Evolutionary conservation across 2,113 vertebrate genomes (phyloP).

Genomic region (Apodemus speciosus): DNA sequence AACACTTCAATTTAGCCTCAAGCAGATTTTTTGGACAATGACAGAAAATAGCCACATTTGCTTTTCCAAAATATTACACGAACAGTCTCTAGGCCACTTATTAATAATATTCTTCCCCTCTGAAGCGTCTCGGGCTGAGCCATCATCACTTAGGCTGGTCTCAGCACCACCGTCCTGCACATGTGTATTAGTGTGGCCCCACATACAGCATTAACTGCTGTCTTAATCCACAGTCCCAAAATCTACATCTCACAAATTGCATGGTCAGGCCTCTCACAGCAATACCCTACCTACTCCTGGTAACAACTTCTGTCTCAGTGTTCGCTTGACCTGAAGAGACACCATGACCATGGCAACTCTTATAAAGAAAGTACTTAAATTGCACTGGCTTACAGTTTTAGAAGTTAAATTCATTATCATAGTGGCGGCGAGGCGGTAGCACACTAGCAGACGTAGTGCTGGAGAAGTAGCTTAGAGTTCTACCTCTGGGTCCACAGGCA

Average conservation of each 20-base stretch:
- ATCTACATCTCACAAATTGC: neutral
- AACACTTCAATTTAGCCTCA: neutral
- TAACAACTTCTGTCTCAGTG: neutral
- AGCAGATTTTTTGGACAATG: neutral
- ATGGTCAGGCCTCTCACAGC: neutral
- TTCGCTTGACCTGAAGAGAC: neutral
- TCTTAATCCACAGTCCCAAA: neutral
- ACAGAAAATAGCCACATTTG: neutral
- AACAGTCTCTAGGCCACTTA: neutral
- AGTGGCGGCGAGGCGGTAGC: neutral
- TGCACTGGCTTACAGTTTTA: neutral
- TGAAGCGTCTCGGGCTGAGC: neutral
- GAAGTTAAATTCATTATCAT: neutral
- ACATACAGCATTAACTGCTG: neutral
- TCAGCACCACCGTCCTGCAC: neutral
- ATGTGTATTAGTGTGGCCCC: neutral
- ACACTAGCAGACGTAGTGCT: neutral
- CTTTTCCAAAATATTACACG: neutral
- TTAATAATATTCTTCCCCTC: neutral
- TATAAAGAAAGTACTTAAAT: neutral
- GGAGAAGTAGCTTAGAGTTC: neutral
- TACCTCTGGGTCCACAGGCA: neutral
- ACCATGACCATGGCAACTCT: neutral
- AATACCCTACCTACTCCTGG: neutral
- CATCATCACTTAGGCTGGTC: neutral